phyloP scores from a whole-genome alignment of 2,888 invertebrate species.

The Erannis defoliaria region DNA sequence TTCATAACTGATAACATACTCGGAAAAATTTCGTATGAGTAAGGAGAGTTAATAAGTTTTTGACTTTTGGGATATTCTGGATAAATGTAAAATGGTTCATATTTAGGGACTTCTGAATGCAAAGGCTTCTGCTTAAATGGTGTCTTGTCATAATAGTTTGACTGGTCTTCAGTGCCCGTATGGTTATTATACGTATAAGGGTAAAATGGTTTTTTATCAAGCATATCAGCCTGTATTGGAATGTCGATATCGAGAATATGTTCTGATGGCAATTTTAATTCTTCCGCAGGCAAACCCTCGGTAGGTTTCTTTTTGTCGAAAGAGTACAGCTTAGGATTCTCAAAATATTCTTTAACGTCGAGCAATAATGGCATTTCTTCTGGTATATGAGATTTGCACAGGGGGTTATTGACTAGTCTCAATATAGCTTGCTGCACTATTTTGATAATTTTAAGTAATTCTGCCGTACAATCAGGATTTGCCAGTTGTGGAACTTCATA shows the following conservation, averaged over 20 bases:
- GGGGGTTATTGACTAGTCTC: constrained; percentile 36
- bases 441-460: constrained; percentile 51
- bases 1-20: background rate
- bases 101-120: background rate
- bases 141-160: background rate
- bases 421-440: constrained; percentile 49
- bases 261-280: background rate
- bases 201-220: background rate
- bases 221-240: background rate
- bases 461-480: constrained; percentile 50
- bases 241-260: background rate
- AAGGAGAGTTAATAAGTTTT: background rate
- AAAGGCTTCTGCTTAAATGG: background rate
- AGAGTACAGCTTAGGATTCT: constrained; percentile 3
- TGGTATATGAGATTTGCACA: constrained; percentile 9
- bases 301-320: background rate
- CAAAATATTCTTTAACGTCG: background rate
- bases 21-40: background rate
- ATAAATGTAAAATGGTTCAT: background rate
- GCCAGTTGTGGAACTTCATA: constrained; percentile 47
- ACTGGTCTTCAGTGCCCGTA: background rate
- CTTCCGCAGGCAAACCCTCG: background rate
- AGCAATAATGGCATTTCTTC: background rate
- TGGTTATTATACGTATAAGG: background rate
- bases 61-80: background rate